Conservation (phyloP, 2,113 vertebrate genomes). For the Daubentonia madagascariensis region DNA sequence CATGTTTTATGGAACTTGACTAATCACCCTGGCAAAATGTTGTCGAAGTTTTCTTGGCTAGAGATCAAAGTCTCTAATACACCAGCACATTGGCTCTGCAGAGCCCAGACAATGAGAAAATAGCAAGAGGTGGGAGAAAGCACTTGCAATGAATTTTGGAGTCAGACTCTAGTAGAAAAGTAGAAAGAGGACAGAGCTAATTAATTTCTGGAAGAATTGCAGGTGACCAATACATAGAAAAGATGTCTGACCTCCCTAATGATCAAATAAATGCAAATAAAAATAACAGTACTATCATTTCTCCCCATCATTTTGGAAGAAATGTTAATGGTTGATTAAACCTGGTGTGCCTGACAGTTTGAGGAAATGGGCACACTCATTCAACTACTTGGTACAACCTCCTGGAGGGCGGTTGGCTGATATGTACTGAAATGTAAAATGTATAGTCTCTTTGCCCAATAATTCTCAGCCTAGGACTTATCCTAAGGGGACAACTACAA, state of each 20-base stretch:
- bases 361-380: neutral
- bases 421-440: neutral
- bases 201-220: slow-evolving; percentile 34
- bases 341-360: neutral
- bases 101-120: neutral
- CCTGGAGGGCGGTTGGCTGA: neutral
- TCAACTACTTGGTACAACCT: neutral
- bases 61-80: neutral
- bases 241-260: neutral
- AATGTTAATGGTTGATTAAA: neutral
- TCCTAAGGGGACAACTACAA: neutral
- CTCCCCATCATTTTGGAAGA: neutral
- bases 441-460: neutral
- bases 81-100: neutral
- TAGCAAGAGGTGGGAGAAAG: neutral
- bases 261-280: slow-evolving; percentile 14
- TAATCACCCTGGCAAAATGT: slow-evolving; percentile 29
- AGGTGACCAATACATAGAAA: neutral
- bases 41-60: slow-evolving; percentile 12
- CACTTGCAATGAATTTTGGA: slow-evolving; percentile 12
- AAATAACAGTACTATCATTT: neutral
- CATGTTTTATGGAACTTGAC: slow-evolving; percentile 52
- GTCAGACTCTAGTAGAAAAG: neutral
- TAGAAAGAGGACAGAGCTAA: neutral
- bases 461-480: neutral